Evolutionary conservation across 1,140 invertebrate species (phyloP).

Genomic region (Archivesica marissinica): DNA sequence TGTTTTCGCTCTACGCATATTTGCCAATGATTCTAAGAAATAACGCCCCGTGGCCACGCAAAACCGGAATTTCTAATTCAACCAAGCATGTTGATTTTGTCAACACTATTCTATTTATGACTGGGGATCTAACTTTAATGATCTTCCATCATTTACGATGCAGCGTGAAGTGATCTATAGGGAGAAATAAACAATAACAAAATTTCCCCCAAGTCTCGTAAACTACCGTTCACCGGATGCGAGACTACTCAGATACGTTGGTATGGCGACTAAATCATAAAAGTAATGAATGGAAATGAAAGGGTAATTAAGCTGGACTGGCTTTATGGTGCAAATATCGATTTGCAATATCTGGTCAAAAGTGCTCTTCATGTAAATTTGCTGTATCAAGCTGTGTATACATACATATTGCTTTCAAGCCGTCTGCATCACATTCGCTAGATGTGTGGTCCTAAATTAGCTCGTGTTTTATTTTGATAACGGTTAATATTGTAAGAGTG

Average conservation of each 20-base stretch:
- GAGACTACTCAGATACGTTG: conserved; percentile 15
- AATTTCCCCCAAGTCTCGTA: conserved; percentile 13
- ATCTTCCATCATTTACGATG: conserved; percentile 9
- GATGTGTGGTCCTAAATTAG: neutral
- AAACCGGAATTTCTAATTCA: neutral
- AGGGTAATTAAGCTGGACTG: conserved; percentile 21
- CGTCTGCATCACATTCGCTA: neutral
- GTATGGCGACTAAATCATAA: conserved; percentile 23
- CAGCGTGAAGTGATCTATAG: neutral
- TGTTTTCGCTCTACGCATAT: conserved; percentile 19
- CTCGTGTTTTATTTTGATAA: neutral
- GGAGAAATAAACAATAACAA: conserved; percentile 2
- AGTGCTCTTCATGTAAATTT: neutral
- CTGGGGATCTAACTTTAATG: neutral
- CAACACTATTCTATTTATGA: neutral
- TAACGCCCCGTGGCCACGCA: neutral
- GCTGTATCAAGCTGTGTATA: neutral
- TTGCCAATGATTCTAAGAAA: neutral
- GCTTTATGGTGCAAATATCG: conserved; percentile 17
- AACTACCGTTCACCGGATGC: neutral
- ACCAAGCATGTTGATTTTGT: neutral
- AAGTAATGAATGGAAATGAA: conserved; percentile 26
- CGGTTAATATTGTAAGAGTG: neutral
- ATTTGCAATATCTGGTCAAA: neutral
- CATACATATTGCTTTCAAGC: neutral